Evolutionary conservation across 2,888 invertebrate genomes (phyloP).

Genomic region (Ophion obscuratus): DNA sequence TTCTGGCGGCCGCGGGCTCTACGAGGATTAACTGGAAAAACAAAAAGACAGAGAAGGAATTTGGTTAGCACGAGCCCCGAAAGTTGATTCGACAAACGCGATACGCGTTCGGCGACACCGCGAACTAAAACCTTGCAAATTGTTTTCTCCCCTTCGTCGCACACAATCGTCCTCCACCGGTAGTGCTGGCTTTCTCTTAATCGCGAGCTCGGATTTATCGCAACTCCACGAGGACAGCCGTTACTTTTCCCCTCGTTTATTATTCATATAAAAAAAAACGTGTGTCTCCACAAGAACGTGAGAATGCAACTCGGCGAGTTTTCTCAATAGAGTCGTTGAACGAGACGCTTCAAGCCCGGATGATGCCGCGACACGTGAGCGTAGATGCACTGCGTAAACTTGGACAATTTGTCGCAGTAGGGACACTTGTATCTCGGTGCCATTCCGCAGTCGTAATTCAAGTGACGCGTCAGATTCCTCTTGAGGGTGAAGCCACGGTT

Average conservation of each 20-base stretch:
- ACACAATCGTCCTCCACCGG: neutral
- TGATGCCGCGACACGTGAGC: slow-evolving; percentile 77
- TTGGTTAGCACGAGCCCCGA: neutral
- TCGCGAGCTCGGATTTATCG: too few species aligned
- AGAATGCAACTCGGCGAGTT: neutral
- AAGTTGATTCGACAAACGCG: neutral
- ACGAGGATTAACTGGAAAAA: slow-evolving; percentile 41
- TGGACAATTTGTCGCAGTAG: slow-evolving; percentile 78
- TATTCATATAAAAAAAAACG: neutral
- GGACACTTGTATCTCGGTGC: slow-evolving; percentile 81
- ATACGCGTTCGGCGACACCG: neutral
- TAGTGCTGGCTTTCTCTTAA: neutral
- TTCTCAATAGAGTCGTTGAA: slow-evolving; percentile 72
- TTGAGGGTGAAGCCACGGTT: slow-evolving; percentile 77
- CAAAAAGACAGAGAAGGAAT: neutral
- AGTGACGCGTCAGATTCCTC: slow-evolving; percentile 78
- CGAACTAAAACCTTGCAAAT: neutral
- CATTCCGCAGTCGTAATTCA: slow-evolving; percentile 78
- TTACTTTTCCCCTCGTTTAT: neutral
- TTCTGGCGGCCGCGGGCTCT: slow-evolving; percentile 31
- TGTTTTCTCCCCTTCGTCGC: neutral
- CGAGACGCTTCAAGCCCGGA: slow-evolving; percentile 69
- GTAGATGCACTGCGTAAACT: slow-evolving; percentile 77
- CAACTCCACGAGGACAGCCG: too few species aligned
- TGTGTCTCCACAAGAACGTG: neutral